Percentiles rank a stretch among this genome's conserved stretches.
These are phyloP conservation scores for Drosophila insularis DNA, from an alignment of 1,140 invertebrate species.

Conservation along the genomic window DNA sequence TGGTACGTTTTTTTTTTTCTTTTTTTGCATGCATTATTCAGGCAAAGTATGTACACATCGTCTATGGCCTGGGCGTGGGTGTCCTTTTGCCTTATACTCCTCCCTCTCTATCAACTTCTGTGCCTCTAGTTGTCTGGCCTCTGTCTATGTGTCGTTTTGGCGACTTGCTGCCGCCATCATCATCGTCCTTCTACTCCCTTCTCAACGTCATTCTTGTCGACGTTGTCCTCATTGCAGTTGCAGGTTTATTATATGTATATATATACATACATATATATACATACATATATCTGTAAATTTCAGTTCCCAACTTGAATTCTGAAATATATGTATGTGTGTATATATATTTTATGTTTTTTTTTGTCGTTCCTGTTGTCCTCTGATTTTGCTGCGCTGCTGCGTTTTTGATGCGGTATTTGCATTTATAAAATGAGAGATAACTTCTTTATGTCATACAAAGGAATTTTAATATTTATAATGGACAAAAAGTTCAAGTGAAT, in stretches of 20 bases:
- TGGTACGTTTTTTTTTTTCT: slow-evolving; percentile 24
- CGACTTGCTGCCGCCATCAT: slow-evolving; percentile 61
- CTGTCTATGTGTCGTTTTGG: slow-evolving; percentile 53
- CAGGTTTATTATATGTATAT: slow-evolving; percentile 27
- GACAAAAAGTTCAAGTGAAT: slow-evolving; percentile 11
- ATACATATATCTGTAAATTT: slow-evolving; percentile 41
- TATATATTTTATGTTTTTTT: slow-evolving; percentile 51
- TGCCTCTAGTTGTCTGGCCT: slow-evolving; percentile 56
- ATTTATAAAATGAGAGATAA: slow-evolving; percentile 59
- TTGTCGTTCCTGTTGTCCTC: slow-evolving; percentile 43
- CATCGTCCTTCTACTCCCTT: slow-evolving; percentile 11
- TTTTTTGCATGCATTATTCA: slow-evolving; percentile 74
- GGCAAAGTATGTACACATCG: slow-evolving; percentile 27
- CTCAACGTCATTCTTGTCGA: slow-evolving; percentile 1
- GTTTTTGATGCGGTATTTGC: slow-evolving; percentile 61
- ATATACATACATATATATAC: slow-evolving; percentile 10
- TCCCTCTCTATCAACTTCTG: background rate
- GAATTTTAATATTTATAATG: slow-evolving; percentile 64
- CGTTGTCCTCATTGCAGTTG: slow-evolving; percentile 15
- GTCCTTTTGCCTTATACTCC: slow-evolving; percentile 5
- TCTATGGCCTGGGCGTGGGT: slow-evolving; percentile 41
- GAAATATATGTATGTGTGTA: background rate
- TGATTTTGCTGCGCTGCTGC: slow-evolving; percentile 38
- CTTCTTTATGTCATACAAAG: slow-evolving; percentile 55
- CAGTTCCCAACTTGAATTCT: slow-evolving; percentile 66